Base-by-base conservation (phyloP, 2,113 vertebrate species). In the Cariama cristata region DNA sequence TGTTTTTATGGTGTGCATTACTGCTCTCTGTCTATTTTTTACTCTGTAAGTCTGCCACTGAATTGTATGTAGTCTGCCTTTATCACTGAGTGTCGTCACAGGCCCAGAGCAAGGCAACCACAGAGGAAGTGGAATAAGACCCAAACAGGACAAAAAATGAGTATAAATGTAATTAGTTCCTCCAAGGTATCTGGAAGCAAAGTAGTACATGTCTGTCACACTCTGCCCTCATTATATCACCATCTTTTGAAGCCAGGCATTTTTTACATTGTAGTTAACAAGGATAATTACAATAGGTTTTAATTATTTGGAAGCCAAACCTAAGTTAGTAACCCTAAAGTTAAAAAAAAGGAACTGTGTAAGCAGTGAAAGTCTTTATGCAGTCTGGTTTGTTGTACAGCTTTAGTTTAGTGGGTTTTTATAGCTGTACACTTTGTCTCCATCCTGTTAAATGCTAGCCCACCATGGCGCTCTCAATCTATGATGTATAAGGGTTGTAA, bases 111-210 rank as follows among this genome's bases (percentile, higher is more conserved):
- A 96, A 82, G 52, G 15, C 94, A 96, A 82, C 95, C 89, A 91
- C 88, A 95, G 77, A 97, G 90, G 82, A 96, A 95, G 69, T 81
- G 72, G 60, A 91, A 73, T 67, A 88, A 89, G 93, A 96, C 49
- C 30, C 32, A 79, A 91, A 81, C 76, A 82, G 45, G 33, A 71
- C 18, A 38, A 86, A 96, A 97, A 63, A 64, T 55, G 12, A 86
- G 20, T 58, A 45, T 63, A 67, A 90, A 90, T 77, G 55, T 18
- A 49, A 67, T 60, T 84, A 32, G 30, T 71, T 96, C 76, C 75
- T 96, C 60, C 67, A 85, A n/a, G 50, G 86, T 91, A 40, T 53
- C 80, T 97, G 74, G 76, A 85, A 91, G 71, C 27, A 93, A 95
- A 97, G 74, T 66, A 79, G 47, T 66, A 64, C 12, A 15, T 77